phyloP scores from a whole-genome alignment of 2,888 invertebrate genomes.

The Melinopterus prodromus region DNA sequence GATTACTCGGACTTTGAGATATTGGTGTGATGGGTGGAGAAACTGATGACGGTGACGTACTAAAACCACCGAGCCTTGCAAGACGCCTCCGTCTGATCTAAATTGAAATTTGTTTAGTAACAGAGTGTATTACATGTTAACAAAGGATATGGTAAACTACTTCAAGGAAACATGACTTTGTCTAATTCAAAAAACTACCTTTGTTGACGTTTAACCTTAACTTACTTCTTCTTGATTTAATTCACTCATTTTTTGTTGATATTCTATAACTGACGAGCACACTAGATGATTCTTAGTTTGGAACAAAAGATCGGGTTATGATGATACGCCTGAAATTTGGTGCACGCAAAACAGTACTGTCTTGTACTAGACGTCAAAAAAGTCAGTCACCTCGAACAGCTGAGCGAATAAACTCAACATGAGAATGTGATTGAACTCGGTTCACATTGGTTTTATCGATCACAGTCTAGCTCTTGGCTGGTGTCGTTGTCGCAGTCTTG shows the following conservation, averaged over 20 bases:
- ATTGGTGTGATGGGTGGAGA: slow-evolving; percentile 64
- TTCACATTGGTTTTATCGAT: slow-evolving; percentile 39
- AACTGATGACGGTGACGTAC: slow-evolving; percentile 62
- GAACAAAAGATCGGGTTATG: slow-evolving; percentile 30
- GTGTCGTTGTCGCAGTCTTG: slow-evolving; percentile 16
- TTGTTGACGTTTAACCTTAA: slow-evolving; percentile 44
- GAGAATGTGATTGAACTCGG: slow-evolving; percentile 47
- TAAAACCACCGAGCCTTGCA: slow-evolving; percentile 73
- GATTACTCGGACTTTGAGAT: slow-evolving; percentile 55
- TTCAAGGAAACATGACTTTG: slow-evolving; percentile 26
- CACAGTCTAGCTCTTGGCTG: slow-evolving; percentile 49
- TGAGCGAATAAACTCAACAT: slow-evolving; percentile 53
- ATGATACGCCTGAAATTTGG: slow-evolving; percentile 15
- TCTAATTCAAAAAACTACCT: slow-evolving; percentile 26
- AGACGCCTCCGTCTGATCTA: slow-evolving; percentile 81
- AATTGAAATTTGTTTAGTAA: slow-evolving; percentile 47
- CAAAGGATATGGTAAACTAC: slow-evolving; percentile 11
- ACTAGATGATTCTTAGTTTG: slow-evolving; percentile 7
- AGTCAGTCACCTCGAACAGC: slow-evolving; percentile 59
- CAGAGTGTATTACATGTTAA: background rate
- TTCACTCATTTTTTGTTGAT: slow-evolving; percentile 76
- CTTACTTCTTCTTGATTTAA: slow-evolving; percentile 89
- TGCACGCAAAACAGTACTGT: slow-evolving; percentile 36
- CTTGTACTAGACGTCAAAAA: slow-evolving; percentile 53
- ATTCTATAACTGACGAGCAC: background rate